Evolutionary conservation across 2,888 invertebrate species (phyloP), one percentile per base, ranked within the genome.

Genomic region (Thera obeliscata): DNA sequence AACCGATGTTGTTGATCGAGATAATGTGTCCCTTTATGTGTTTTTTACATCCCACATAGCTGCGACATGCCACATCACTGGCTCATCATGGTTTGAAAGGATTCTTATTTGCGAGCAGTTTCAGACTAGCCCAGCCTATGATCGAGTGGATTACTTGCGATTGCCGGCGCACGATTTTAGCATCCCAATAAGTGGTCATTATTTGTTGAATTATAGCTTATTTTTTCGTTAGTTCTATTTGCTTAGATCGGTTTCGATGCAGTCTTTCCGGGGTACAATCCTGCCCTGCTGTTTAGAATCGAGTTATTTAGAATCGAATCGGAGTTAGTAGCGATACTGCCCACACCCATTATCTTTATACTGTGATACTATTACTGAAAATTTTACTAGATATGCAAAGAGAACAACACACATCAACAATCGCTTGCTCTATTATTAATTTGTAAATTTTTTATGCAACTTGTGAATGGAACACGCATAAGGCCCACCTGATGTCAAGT

Each of bases 121-220:
- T 84, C 85, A 86, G 86, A 85, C 85, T 81, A 79, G 81, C 79
- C 81, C 77, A 74, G 81, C 75, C 74, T 74, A 80, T 84, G 80
- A 84, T 83, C 79, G 83, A 82, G 83, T 83, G 82, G 81, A 80
- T 83, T 83, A 81, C 82, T 81, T 78, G 82, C 80, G 81, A 84
- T 85, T 83, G 81, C 76, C 79, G 76, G 79, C 76, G 80, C 87
- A 87, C 87, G 87, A 87, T 84, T 87, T 83, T 83, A 81, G 81
- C 81, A 82, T 80, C 79, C 81, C 81, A 81, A 77, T 82, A 81
- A 82, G 81, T 78, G 79, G 74, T 78, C 74, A 77, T 74, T 66
- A 75, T 79, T 78, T 75, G 72, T 71, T 76, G 78, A 79, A 77
- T 77, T 79, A 79, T 80, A 75, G 75, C 73, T 72, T 75, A 74